A percentile compares a stretch with the other conserved stretches of the same genome.
phyloP scores from a whole-genome alignment of 1,140 invertebrate species.

The Papilio machaon region DNA sequence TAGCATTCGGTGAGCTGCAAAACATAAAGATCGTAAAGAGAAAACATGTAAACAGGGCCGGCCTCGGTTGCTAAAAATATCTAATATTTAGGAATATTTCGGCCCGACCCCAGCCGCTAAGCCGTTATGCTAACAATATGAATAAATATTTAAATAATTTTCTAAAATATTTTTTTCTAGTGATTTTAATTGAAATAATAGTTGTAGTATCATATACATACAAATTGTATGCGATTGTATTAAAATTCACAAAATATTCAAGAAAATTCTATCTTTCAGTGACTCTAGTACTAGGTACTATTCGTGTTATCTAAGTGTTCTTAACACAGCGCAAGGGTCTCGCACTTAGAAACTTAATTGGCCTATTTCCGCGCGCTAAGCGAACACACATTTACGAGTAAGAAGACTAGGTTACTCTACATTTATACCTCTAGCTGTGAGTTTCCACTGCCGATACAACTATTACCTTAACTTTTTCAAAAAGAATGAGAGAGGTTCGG shows the following conservation, averaged over 20 bases:
- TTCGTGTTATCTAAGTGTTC: slow-evolving; percentile 22
- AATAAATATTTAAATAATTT: slow-evolving; percentile 59
- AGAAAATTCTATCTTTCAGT: slow-evolving; percentile 8
- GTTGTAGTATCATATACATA: background rate
- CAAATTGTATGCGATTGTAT: background rate
- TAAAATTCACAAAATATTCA: background rate
- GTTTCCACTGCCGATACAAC: background rate
- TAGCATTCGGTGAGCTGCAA: slow-evolving; percentile 50
- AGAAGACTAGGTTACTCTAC: slow-evolving; percentile 9
- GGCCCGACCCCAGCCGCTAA: slow-evolving; percentile 39
- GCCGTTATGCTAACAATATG: slow-evolving; percentile 43
- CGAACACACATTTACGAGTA: slow-evolving; percentile 21
- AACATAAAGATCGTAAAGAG: slow-evolving; percentile 64
- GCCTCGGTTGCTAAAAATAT: slow-evolving; percentile 72
- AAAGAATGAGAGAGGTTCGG: too few species aligned
- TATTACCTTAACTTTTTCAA: background rate
- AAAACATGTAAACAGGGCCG: slow-evolving; percentile 75
- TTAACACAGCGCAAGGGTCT: background rate
- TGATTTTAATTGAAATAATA: background rate
- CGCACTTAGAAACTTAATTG: slow-evolving; percentile 32
- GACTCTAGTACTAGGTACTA: slow-evolving; percentile 1
- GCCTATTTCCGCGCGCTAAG: slow-evolving; percentile 33
- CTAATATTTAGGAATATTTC: slow-evolving; percentile 73
- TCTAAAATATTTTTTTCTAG: too few species aligned
- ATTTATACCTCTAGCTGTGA: background rate